Conservation (phyloP, 1,140 invertebrate genomes). For the Bombus superbus region DNA sequence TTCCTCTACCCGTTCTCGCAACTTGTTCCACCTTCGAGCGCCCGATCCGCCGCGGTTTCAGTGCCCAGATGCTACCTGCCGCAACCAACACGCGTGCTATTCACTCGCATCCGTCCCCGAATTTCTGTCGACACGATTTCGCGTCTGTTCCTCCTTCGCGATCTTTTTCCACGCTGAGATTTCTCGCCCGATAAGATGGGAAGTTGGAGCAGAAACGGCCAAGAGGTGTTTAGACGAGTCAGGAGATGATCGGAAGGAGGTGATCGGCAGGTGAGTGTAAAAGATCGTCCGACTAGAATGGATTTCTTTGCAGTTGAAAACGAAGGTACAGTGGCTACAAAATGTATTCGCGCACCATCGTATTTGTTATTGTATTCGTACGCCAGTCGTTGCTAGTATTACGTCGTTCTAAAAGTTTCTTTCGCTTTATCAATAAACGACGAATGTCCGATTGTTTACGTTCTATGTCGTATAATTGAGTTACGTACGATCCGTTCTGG, state of each 20-base stretch:
- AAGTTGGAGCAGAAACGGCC: neutral
- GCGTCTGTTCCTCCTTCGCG: neutral
- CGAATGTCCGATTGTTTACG: too few species aligned
- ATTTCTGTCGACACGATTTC: slow-evolving; percentile 8
- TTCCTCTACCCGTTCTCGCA: slow-evolving; percentile 50
- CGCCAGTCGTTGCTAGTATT: too few species aligned
- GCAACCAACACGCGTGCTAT: slow-evolving; percentile 65
- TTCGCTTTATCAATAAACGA: too few species aligned
- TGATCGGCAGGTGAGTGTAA: neutral
- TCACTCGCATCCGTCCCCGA: slow-evolving; percentile 49
- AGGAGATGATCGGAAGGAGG: neutral
- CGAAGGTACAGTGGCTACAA: neutral
- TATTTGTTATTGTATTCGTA: neutral
- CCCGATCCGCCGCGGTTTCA: slow-evolving; percentile 60
- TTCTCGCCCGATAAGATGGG: neutral
- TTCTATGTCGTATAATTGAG: too few species aligned
- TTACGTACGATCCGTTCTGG: too few species aligned
- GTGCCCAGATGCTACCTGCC: slow-evolving; percentile 65
- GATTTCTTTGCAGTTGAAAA: neutral
- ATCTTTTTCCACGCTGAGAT: neutral
- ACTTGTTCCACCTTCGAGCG: slow-evolving; percentile 62
- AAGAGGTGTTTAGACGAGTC: neutral
- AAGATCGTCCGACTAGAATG: neutral
- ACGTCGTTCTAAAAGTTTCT: too few species aligned
- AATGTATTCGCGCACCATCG: neutral